A percentile compares a stretch with the other conserved stretches of the same genome.
phyloP scores from a whole-genome alignment of 2,888 invertebrate genomes.

The Exocentrus adspersus region DNA sequence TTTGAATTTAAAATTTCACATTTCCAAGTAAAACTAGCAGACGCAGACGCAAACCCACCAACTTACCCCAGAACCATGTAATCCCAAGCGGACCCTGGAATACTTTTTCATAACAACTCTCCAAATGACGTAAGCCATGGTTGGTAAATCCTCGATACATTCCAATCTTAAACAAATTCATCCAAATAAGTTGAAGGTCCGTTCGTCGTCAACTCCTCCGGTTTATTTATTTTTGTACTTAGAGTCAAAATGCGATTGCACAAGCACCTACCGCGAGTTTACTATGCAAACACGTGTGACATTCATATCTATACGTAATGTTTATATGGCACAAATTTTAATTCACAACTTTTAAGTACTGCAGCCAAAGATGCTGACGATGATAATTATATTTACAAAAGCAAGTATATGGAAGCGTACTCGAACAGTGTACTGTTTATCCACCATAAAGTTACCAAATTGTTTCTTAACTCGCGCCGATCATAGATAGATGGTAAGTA shows the following conservation, averaged over 20 bases:
- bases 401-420: not conserved
- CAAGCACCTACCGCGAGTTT: constrained; percentile 28
- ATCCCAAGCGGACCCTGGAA: constrained; percentile 68
- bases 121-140: constrained; percentile 71
- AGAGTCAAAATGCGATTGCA: constrained; percentile 20
- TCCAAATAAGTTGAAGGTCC: constrained; percentile 32
- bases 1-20: constrained; percentile 26
- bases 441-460: constrained; percentile 8
- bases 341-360: not conserved
- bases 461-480: constrained; percentile 1
- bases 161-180: constrained; percentile 35
- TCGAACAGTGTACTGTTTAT: constrained; percentile 2
- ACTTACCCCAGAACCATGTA: constrained; percentile 58
- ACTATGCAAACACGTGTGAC: constrained; percentile 10
- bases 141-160: constrained; percentile 42
- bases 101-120: constrained; percentile 71
- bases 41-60: not conserved
- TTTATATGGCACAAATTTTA: constrained; percentile 19
- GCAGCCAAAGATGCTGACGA: constrained; percentile 15
- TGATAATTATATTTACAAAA: constrained; percentile 21
- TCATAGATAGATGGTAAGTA: not conserved
- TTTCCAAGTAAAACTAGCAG: not conserved
- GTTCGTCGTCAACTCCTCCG: constrained; percentile 10
- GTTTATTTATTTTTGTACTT: constrained; percentile 25
- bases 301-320: constrained; percentile 17